These are phyloP conservation scores for Syrista parreyssii DNA, from an alignment of 2,888 invertebrate species.

Conservation along the genomic window DNA sequence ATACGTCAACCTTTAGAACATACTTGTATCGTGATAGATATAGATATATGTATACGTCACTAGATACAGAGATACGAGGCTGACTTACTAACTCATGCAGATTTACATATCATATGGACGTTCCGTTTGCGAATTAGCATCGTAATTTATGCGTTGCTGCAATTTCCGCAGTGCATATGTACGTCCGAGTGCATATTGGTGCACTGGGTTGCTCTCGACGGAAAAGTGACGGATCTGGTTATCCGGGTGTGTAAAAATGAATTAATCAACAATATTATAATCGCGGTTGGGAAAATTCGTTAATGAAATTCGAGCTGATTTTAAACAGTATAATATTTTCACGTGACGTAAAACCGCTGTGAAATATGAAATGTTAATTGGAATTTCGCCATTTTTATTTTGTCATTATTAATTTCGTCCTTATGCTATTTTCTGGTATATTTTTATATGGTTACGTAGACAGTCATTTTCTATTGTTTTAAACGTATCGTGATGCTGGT, in stretches of 20 bases:
- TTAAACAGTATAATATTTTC: not conserved
- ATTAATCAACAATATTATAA: not conserved
- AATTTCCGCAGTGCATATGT: conserved; percentile 41
- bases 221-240: not conserved
- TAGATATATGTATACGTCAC: conserved; percentile 10
- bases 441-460: not conserved
- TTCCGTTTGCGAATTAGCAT: conserved; percentile 31
- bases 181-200: not conserved
- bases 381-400: not conserved
- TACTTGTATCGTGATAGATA: not conserved
- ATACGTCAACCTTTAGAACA: conserved; percentile 9
- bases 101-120: conserved; percentile 1
- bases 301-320: not conserved
- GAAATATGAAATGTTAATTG: not conserved
- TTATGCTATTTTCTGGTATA: not conserved
- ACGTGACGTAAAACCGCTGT: not conserved
- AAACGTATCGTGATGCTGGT: not conserved
- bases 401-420: not conserved
- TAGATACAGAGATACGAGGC: not conserved
- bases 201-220: not conserved
- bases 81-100: not conserved
- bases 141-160: conserved; percentile 35
- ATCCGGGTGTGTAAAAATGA: not conserved
- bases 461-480: not conserved
- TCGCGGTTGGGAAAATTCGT: not conserved